These are phyloP conservation scores for Lacanobia oleracea DNA, from an alignment of 2,888 invertebrate species.

Conservation along the genomic window DNA sequence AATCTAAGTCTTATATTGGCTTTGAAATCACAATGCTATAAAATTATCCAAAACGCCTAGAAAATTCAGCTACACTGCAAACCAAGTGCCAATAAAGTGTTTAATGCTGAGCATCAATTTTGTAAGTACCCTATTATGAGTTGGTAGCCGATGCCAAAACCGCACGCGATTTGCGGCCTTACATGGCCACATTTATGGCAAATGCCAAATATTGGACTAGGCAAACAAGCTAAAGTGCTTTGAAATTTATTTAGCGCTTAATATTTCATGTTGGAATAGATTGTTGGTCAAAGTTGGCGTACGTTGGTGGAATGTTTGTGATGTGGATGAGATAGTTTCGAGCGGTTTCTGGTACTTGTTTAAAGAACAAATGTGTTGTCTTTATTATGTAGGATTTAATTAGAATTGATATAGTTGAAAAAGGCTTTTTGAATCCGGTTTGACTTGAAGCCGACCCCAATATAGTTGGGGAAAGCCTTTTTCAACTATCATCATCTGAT, in stretches of 20 bases:
- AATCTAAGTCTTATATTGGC: not conserved
- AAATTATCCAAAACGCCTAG: constrained; percentile 20
- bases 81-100: constrained; percentile 55
- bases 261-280: constrained; percentile 60
- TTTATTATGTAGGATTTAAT: not conserved
- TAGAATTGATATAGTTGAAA: too few relatives aligned
- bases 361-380: not conserved
- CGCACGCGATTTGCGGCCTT: constrained; percentile 67
- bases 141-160: constrained; percentile 67
- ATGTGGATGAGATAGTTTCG: not conserved
- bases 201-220: constrained; percentile 62
- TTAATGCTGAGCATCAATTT: constrained; percentile 61
- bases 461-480: too few relatives aligned
- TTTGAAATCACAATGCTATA: constrained; percentile 7
- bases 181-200: constrained; percentile 62
- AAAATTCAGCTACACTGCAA: constrained; percentile 28
- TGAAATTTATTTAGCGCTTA: constrained; percentile 64
- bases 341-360: not conserved
- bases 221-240: constrained; percentile 60
- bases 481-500: too few relatives aligned
- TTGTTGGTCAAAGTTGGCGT: constrained; percentile 47
- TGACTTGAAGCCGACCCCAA: too few relatives aligned
- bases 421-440: too few relatives aligned
- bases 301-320: constrained; percentile 23
- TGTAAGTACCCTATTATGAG: constrained; percentile 63